Base-by-base conservation (phyloP, 2,797 vertebrate species). In the Erpetoichthys calabaricus region DNA sequence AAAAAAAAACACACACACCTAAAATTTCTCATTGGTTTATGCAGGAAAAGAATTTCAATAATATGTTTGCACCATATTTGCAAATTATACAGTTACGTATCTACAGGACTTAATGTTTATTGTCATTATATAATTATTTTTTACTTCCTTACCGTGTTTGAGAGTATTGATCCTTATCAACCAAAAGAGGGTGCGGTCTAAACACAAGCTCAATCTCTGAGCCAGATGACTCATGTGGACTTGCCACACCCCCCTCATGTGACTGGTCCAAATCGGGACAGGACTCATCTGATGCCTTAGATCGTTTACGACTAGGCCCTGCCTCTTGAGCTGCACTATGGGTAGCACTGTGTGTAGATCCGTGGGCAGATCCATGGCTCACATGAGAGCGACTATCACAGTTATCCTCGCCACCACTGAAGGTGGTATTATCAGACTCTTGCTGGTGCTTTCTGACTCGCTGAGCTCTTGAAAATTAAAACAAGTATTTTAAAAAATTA, bases 161-260 rank as follows among this genome's bases (percentile, higher is more conserved):
- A 57, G 80, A 88, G 75, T 92, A 91, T 60, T 90, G 82, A 46
- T 86, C 81, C 25, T 72, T 81, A 46, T 85, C 83, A 68, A 91
- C 90, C 70, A 94, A 75, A 67, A 90, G 79, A 1, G 91, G 91
- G 64, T 94, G 91, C 1, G 91, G 88, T 45, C 84, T 84, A 75
- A 94, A 94, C 63, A 93, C 87, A 60, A 94, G 77, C 73, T 94
- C 91, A 1, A 94, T 94, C 76, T 94, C 90, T 0, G 88, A 89
- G 56, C 63, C 69, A 0, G 68, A 65, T 0, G 81, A 78, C 44
- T 87, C 86, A 1, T 82, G 81, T 58, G 84, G 86, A 45, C 88
- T 86, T 25, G 78, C 73, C 58, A 81, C 72, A 64, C 86, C 78
- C 7, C 72, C 82, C 71, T 88, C 86, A 1, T 55, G 55, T n/a